These are phyloP conservation scores for Melieria omissa DNA, from an alignment of 2,888 invertebrate species.

Conservation along the genomic window DNA sequence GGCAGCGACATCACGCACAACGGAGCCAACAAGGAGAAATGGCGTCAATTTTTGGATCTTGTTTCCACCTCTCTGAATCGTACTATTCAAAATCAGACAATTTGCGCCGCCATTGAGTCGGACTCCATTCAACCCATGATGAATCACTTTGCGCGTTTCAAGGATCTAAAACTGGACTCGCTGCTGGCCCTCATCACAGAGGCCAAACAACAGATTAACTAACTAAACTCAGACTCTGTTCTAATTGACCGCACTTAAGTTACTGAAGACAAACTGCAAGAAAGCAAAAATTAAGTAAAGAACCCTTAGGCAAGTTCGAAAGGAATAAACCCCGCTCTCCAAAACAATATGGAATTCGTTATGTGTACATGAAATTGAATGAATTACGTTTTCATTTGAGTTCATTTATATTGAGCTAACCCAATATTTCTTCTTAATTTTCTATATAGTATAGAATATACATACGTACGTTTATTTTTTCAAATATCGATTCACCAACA, in stretches of 20 bases:
- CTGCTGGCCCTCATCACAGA: slow-evolving; percentile 64
- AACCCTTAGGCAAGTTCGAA: slow-evolving; percentile 30
- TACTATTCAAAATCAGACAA: slow-evolving; percentile 64
- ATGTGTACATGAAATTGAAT: slow-evolving; percentile 16
- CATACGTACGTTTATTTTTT: no score
- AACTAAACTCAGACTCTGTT: slow-evolving; percentile 38
- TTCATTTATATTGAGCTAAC: slow-evolving; percentile 3
- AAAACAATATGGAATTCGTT: neutral
- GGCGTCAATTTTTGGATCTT: slow-evolving; percentile 62
- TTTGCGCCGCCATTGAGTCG: slow-evolving; percentile 65
- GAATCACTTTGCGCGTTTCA: slow-evolving; percentile 65
- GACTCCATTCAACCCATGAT: slow-evolving; percentile 65
- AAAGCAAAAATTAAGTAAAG: neutral
- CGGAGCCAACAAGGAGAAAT: slow-evolving; percentile 54
- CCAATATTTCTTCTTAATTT: slow-evolving; percentile 7
- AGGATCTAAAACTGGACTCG: slow-evolving; percentile 64
- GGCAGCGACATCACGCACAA: slow-evolving; percentile 52
- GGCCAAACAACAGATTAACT: slow-evolving; percentile 64
- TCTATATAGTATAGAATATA: neutral
- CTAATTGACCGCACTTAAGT: neutral
- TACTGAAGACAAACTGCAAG: neutral
- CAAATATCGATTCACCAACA: no score
- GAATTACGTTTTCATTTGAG: slow-evolving; percentile 22
- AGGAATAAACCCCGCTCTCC: neutral
- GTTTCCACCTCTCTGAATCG: slow-evolving; percentile 63